These are phyloP conservation scores for Drosophila azteca DNA, from an alignment of 1,140 invertebrate species.

Conservation along the genomic window DNA sequence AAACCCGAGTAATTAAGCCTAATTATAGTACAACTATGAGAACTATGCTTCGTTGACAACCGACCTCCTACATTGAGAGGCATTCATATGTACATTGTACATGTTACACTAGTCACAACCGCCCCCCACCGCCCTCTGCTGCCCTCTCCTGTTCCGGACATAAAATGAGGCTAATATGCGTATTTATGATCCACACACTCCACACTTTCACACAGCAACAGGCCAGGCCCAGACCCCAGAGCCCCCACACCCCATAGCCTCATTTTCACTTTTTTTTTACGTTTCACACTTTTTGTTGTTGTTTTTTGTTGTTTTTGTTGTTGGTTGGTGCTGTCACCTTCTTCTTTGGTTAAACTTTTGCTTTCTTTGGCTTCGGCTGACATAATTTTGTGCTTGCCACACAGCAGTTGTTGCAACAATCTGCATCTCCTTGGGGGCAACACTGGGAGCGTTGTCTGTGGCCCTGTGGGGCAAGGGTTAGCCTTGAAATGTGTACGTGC, in stretches of 20 bases:
- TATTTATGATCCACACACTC: constrained; percentile 65
- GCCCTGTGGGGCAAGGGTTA: constrained; percentile 1
- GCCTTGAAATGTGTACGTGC: neutral
- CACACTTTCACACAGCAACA: constrained; percentile 41
- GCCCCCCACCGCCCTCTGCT: too few relatives aligned
- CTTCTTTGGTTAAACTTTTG: constrained; percentile 61
- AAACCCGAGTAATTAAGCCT: constrained; percentile 74
- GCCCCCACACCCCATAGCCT: constrained; percentile 58
- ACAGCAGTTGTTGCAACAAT: constrained; percentile 14
- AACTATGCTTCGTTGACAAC: constrained; percentile 60
- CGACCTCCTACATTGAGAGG: constrained; percentile 39
- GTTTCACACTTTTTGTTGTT: constrained; percentile 40
- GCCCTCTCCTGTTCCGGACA: constrained; percentile 6
- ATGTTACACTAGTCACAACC: neutral
- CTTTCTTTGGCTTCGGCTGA: constrained; percentile 43
- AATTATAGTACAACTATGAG: constrained; percentile 63
- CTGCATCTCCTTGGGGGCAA: neutral
- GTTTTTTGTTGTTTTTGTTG: constrained; percentile 45
- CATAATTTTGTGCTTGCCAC: constrained; percentile 49
- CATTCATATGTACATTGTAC: neutral
- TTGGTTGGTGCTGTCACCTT: constrained; percentile 73
- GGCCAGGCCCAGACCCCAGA: constrained; percentile 24
- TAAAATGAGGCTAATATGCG: constrained; percentile 78
- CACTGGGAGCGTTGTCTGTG: constrained; percentile 21
- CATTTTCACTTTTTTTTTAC: constrained; percentile 71